A percentile compares a stretch with the other conserved stretches of the same genome.
Evolutionary conservation across 53 echinoderm and acorn worm species (phyloP).

Genomic region (Astropecten irregularis): DNA sequence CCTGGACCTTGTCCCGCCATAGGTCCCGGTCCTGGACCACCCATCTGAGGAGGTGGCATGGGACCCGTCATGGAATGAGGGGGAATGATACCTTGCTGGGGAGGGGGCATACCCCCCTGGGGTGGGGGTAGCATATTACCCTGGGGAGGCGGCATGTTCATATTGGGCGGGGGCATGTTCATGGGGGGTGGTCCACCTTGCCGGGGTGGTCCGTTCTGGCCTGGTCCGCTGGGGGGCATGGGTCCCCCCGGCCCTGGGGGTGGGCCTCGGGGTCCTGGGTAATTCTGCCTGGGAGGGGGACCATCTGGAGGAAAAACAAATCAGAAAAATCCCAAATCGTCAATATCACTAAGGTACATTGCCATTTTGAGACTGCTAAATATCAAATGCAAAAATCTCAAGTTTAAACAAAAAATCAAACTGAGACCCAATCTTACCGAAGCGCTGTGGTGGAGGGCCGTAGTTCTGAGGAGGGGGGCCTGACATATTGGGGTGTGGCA

Average conservation of each 20-base stretch:
- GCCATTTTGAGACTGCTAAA: not conserved
- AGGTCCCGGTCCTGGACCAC: conserved; percentile 22
- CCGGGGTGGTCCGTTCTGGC: conserved; percentile 14
- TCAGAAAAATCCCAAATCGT: not conserved
- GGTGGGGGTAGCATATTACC: conserved; percentile 58
- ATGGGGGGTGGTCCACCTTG: conserved; percentile 69
- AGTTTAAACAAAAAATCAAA: too few species aligned
- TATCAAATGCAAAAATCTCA: too few species aligned
- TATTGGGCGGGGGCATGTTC: conserved; percentile 64
- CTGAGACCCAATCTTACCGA: conserved; percentile 32
- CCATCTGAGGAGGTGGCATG: conserved; percentile 56
- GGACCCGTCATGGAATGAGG: conserved; percentile 43
- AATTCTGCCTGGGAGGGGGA: conserved; percentile 47
- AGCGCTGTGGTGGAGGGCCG: conserved; percentile 39
- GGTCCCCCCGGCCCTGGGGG: conserved; percentile 34
- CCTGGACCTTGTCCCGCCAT: conserved; percentile 57
- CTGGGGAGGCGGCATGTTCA: conserved; percentile 59
- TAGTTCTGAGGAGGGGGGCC: conserved; percentile 61
- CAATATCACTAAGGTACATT: not conserved
- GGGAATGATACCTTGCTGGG: conserved; percentile 26
- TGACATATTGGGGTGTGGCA: conserved; percentile 55
- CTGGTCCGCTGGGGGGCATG: conserved; percentile 21
- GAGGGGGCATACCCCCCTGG: conserved; percentile 62
- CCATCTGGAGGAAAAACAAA: conserved; percentile 30
- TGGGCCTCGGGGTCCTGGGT: conserved; percentile 27